Base-by-base conservation (phyloP, 2,888 invertebrate genomes). In the Drosophila quinaria region DNA sequence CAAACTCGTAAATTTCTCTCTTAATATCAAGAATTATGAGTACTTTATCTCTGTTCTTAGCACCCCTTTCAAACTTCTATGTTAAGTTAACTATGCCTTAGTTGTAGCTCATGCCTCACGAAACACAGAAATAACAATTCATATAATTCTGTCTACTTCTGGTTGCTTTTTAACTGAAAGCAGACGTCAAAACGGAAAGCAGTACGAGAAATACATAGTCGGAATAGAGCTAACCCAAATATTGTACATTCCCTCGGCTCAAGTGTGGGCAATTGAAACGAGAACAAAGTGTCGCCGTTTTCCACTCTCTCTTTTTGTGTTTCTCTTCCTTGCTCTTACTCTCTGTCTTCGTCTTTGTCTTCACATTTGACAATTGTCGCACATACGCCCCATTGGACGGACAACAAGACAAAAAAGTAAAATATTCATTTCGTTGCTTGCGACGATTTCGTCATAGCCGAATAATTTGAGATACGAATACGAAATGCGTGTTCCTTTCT, bases 181-280 rank as follows among this genome's bases (percentile, higher is more conserved):
- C 72, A 70, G 54, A 80, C 67, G 78, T 82, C 86, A 85, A 82
- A 71, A 49, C 56, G 64, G 42, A 78, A 81, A 64, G 81, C 72
- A 80, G 62, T 73, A 66, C 70, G 47, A 25, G 29, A 25, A 56
- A 44, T 33, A 55, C 63, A 64, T 69, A 52, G 59, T 51, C 55
- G 44, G 58, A 58, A 74, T 63, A 63, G 60, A 61, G 39, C 63
- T 83, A 84, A 86, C 86, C 88, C 81, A 86, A 84, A 84, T 84
- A 72, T 74, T 86, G 78, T 86, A 59, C 69, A 75, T 79, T 79
- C 67, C 65, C 75, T 70, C 55, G 49, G 51, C 67, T 72, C 37
- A 42, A 69, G 54, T 55, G 49, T 51, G 49, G 46, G 25, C 63
- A 54, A 56, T 73, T 60, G 76, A 55, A 74, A 67, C 41, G 51